phyloP scores from a whole-genome alignment of 35 echinoderm and acorn worm genomes.

The Apostichopus parvimensis region DNA sequence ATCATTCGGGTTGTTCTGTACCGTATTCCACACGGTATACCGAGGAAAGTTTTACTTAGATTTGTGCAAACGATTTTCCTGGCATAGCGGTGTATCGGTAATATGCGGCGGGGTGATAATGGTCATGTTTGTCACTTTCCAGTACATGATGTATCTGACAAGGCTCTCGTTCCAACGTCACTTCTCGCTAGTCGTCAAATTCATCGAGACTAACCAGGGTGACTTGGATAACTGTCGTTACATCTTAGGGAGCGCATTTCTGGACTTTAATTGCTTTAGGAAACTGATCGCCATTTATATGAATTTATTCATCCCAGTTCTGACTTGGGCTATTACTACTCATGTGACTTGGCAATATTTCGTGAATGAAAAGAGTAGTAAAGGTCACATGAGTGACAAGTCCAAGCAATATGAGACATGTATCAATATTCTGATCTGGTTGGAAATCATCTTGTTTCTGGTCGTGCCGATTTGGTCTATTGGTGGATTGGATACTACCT shows the following conservation, averaged over 20 bases:
- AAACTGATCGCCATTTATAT: slow-evolving; percentile 58
- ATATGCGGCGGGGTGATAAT: slow-evolving; percentile 23
- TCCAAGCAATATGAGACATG: not conserved
- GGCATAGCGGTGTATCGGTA: slow-evolving; percentile 55
- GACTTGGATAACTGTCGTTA: slow-evolving; percentile 59
- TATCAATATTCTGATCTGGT: slow-evolving; percentile 70
- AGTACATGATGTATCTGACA: slow-evolving; percentile 66
- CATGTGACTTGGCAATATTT: slow-evolving; percentile 59
- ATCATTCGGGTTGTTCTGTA: not conserved
- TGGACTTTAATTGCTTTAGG: slow-evolving; percentile 59
- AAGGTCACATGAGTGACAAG: not conserved
- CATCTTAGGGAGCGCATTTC: slow-evolving; percentile 41
- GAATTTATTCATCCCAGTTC: slow-evolving; percentile 52
- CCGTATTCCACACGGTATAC: slow-evolving; percentile 31
- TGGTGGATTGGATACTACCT: slow-evolving; percentile 59
- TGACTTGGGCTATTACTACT: slow-evolving; percentile 72
- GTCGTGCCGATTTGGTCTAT: slow-evolving; percentile 50
- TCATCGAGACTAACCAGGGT: slow-evolving; percentile 50
- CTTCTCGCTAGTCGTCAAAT: slow-evolving; percentile 44
- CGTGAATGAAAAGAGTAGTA: not conserved
- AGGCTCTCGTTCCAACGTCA: slow-evolving; percentile 67
- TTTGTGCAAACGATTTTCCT: not conserved
- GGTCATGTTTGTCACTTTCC: slow-evolving; percentile 50
- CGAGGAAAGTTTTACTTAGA: slow-evolving; percentile 50
- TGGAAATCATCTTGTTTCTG: slow-evolving; percentile 65